Conservation (phyloP, 1,140 invertebrate genomes). For the Metaphire vulgaris region DNA sequence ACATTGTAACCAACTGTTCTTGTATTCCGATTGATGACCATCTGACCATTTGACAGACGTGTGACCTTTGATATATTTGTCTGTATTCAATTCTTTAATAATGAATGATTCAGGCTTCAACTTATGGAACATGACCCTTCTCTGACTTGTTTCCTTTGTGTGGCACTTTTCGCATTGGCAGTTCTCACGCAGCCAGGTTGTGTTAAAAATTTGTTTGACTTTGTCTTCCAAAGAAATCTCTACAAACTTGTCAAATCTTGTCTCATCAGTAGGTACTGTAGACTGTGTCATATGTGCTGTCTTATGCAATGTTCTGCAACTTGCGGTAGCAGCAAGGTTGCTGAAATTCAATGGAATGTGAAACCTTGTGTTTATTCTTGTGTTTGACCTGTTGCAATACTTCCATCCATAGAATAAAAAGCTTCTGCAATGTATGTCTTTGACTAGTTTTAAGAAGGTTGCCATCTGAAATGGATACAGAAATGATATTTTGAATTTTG, state of each 20-base stretch:
- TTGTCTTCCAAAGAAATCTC: background rate
- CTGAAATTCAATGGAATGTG: no score
- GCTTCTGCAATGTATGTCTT: no score
- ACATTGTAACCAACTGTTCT: background rate
- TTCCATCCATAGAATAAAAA: no score
- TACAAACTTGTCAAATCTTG: background rate
- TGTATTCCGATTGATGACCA: background rate
- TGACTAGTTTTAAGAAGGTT: no score
- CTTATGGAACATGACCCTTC: background rate
- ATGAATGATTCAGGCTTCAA: background rate
- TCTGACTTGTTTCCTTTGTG: background rate
- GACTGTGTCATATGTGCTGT: no score
- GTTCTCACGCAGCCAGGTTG: background rate
- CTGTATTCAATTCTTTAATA: background rate
- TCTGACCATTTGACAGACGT: background rate
- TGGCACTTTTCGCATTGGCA: background rate
- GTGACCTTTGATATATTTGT: background rate
- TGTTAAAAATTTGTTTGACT: background rate
- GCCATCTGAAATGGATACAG: no score
- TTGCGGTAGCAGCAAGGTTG: no score
- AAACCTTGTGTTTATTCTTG: no score
- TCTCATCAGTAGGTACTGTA: background rate
- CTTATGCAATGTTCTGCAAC: no score
- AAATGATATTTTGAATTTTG: no score
- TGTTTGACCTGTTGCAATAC: no score